Base-by-base conservation (phyloP, 2,888 invertebrate species). In the Drosophila pseudotalamancana region DNA sequence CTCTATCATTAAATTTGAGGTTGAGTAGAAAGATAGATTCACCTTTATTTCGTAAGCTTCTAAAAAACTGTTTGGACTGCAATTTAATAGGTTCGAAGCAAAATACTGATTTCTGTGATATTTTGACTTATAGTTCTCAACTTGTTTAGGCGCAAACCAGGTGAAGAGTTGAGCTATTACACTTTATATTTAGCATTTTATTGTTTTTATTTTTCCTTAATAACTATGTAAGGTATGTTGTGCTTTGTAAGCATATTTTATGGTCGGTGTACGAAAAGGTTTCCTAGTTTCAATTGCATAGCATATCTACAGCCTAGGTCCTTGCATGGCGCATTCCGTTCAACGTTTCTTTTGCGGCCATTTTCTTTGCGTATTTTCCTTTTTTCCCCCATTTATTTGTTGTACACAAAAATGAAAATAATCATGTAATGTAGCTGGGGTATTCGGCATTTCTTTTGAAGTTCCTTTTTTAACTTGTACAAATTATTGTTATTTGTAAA, bases 391-490 rank as follows among this genome's bases (percentile, higher is more conserved):
- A 1, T 57, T 25, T 21, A n/a, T 23, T 23, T 18, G 14, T 55
- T 40, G 27, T 18, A 29, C 39, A 29, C 37, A 31, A 39, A 29
- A 62, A 39, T 56, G 34, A 42, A 64, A 45, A 70, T 73, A 78
- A 80, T 85, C 71, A 69, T 61, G 72, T 68, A 80, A 80, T 70
- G 71, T 80, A 83, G 71, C 37, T 50, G 46, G 14, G n/a, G n/a
- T n/a, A n/a, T n/a, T n/a, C n/a, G n/a, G n/a, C 21, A 21, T 12
- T n/a, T 25, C 6, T 25, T 9, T 9, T 25, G 40, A 23, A 9
- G n/a, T n/a, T 21, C 6, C 3, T 35, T n/a, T 3, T 4, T 18
- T 18, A 3, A 9, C 4, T 4, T n/a, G 4, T 34, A 16, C 16
- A 0, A 1, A 5, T 16, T 9, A 16, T 34, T 16, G 8, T 32